phyloP scores from a whole-genome alignment of 2,888 invertebrate genomes.

The Blera fallax region DNA sequence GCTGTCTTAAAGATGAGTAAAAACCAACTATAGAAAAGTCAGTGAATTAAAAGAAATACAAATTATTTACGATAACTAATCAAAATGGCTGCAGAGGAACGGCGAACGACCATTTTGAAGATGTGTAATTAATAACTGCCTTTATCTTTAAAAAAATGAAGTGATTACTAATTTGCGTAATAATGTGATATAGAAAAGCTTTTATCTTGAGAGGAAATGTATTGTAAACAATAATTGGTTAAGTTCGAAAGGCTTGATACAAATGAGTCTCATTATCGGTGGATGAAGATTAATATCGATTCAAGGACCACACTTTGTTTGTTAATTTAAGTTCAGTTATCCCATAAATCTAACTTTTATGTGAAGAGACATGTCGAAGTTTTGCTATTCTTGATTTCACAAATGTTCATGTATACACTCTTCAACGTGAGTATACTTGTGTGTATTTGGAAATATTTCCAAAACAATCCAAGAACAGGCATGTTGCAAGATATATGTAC shows the following conservation, averaged over 20 bases:
- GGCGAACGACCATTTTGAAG: not conserved
- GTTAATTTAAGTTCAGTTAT: not conserved
- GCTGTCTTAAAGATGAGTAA: not conserved
- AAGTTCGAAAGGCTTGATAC: not conserved
- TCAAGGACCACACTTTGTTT: slow-evolving; percentile 1
- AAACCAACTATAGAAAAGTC: not conserved
- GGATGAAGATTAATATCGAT: not conserved
- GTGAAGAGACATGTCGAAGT: not conserved
- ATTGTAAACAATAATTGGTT: slow-evolving; percentile 8
- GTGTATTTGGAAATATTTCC: not conserved
- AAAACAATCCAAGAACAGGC: too few relatives aligned
- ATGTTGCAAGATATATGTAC: too few relatives aligned
- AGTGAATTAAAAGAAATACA: not conserved
- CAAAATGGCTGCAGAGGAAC: not conserved
- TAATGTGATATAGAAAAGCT: not conserved
- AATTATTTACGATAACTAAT: slow-evolving; percentile 10
- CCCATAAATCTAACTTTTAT: not conserved
- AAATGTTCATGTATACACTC: not conserved
- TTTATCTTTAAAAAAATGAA: slow-evolving; percentile 6
- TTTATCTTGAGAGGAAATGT: slow-evolving; percentile 3
- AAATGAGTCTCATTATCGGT: not conserved
- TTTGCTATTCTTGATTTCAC: not conserved
- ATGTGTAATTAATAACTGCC: not conserved
- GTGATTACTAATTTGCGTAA: slow-evolving; percentile 7
- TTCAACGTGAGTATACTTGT: not conserved